phyloP scores from a whole-genome alignment of 1,140 invertebrate genomes.

The Rhagoletis pomonella region DNA sequence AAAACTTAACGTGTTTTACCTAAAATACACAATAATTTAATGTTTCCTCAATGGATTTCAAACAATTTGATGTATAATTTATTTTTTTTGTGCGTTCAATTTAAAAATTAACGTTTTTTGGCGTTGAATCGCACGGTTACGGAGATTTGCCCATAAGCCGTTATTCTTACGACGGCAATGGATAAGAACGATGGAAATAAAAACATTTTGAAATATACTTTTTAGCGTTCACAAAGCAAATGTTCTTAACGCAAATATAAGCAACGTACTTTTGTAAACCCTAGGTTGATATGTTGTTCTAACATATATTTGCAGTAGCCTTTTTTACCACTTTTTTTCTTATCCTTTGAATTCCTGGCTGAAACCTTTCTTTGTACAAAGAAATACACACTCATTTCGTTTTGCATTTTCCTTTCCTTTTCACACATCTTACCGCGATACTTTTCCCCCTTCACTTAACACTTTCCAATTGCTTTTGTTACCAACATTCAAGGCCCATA shows the following conservation, averaged over 20 bases:
- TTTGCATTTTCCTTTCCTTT: neutral
- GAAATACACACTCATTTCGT: neutral
- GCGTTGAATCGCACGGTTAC: neutral
- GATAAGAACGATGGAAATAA: neutral
- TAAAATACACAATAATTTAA: no score
- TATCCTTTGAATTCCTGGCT: neutral
- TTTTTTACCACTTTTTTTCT: neutral
- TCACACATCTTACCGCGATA: neutral
- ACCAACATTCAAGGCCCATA: neutral
- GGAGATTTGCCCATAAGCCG: neutral
- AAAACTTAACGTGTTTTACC: no score
- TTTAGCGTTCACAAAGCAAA: conserved; percentile 20
- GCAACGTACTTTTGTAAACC: no score
- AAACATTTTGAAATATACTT: neutral
- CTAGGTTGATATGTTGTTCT: neutral
- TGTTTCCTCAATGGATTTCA: no score
- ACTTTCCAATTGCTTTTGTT: neutral
- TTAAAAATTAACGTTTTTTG: no score
- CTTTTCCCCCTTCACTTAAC: neutral
- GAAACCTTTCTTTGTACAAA: neutral
- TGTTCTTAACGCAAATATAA: neutral
- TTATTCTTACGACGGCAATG: neutral
- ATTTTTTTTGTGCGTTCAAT: no score
- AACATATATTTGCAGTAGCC: neutral
- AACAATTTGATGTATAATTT: no score